Percentiles rank a stretch among this genome's conserved stretches.
These are phyloP conservation scores for Cairina moschata DNA, from an alignment of 2,113 vertebrate species.

Conservation along the genomic window DNA sequence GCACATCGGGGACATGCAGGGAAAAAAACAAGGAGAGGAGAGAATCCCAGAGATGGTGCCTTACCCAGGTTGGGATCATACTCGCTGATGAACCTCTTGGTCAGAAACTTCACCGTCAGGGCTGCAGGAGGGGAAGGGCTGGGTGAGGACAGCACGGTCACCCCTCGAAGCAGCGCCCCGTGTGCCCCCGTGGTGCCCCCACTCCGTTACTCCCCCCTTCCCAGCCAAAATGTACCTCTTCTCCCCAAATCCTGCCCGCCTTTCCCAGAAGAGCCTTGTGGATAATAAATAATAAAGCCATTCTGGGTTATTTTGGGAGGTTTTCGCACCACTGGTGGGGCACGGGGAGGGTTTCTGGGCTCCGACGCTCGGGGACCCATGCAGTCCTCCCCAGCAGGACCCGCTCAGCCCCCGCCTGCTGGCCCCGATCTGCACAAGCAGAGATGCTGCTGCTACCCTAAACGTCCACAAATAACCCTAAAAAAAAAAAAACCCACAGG, in stretches of 20 bases:
- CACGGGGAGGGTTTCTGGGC: not conserved
- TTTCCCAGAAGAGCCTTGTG: not conserved
- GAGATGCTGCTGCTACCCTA: not conserved
- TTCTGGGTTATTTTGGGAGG: not conserved
- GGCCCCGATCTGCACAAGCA: too few species aligned
- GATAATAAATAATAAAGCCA: too few species aligned
- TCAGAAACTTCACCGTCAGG: slow-evolving; percentile 92
- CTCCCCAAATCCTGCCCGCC: not conserved
- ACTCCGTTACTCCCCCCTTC: rapidly evolving
- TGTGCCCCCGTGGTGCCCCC: too few species aligned
- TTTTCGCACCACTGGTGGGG: not conserved
- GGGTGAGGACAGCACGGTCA: not conserved
- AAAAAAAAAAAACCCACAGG: not conserved
- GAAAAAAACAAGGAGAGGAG: too few species aligned
- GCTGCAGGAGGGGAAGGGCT: slow-evolving; percentile 75
- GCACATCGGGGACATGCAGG: not conserved
- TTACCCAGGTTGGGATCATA: slow-evolving; percentile 93
- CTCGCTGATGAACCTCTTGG: slow-evolving; percentile 92
- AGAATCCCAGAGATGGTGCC: not conserved
- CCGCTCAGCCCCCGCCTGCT: not conserved
- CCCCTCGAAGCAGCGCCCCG: not conserved
- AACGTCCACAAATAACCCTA: not conserved
- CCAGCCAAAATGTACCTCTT: too few species aligned
- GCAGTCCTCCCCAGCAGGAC: not conserved
- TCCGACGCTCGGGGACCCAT: not conserved